A percentile compares a stretch with the other conserved stretches of the same genome.
Evolutionary conservation across 2,113 vertebrate genomes (phyloP).

Genomic region (Dipodomys spectabilis): DNA sequence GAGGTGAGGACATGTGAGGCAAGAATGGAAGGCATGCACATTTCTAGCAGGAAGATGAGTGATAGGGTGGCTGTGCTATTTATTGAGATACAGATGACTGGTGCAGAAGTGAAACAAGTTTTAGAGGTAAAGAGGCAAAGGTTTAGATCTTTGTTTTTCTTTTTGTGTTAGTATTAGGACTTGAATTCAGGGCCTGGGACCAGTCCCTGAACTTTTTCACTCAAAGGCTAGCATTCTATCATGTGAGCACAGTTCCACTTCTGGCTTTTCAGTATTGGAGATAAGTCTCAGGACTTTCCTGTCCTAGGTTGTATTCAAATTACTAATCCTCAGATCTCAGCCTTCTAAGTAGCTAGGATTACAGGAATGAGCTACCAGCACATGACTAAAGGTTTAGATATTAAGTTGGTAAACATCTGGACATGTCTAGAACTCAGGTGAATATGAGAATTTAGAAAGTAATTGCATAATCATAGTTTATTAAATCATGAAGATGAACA

Average conservation of each 20-base stretch:
- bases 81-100: not conserved
- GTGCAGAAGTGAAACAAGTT: not conserved
- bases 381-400: not conserved
- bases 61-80: not conserved
- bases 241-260: no score
- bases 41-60: not conserved
- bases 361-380: no score
- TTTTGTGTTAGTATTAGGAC: no score
- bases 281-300: no score
- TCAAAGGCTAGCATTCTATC: no score
- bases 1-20: not conserved
- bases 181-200: no score
- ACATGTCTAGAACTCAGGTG: not conserved
- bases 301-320: no score
- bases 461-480: not conserved
- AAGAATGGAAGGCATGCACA: not conserved
- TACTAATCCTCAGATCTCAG: no score
- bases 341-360: no score
- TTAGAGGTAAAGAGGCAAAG: not conserved
- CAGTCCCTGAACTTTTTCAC: no score
- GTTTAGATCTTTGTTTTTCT: not conserved
- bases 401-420: not conserved
- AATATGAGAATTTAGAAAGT: not conserved
- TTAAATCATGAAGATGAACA: not conserved
- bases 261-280: no score